These are phyloP conservation scores for Orientallactaga sibirica DNA, from an alignment of 2,797 vertebrate species.

Conservation along the genomic window DNA sequence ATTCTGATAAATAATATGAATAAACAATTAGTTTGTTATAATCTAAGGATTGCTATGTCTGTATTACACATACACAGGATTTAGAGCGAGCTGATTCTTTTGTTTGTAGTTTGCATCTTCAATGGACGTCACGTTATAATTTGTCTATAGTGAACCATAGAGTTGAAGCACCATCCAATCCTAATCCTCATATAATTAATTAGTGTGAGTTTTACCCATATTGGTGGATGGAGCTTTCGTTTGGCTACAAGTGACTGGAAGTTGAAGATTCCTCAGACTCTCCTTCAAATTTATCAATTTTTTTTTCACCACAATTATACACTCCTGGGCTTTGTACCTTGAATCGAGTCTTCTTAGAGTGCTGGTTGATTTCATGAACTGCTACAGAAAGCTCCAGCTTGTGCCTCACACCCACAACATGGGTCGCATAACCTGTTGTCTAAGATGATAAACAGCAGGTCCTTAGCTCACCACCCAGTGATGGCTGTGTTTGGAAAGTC, in stretches of 20 bases:
- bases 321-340: not conserved
- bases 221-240: not conserved
- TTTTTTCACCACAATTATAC: not conserved
- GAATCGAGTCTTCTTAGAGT: not conserved
- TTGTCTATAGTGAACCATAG: no score
- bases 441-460: conserved; percentile 51
- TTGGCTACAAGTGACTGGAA: not conserved
- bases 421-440: not conserved
- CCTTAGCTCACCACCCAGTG: not conserved
- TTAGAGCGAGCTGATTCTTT: not conserved
- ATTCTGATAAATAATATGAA: no score
- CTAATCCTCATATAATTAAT: not conserved
- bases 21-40: conserved; percentile 25
- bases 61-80: not conserved
- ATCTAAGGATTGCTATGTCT: not conserved
- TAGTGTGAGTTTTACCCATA: not conserved
- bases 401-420: not conserved
- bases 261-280: not conserved
- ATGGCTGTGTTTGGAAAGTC: conserved; percentile 40
- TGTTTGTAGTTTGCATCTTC: conserved; percentile 24
- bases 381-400: not conserved
- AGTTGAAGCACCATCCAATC: not conserved
- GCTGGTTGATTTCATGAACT: conserved; percentile 14
- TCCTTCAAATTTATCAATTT: not conserved
- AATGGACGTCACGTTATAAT: conserved; percentile 1